Conservation (phyloP, 2,113 vertebrate genomes). For the Mandrillus leucophaeus region DNA sequence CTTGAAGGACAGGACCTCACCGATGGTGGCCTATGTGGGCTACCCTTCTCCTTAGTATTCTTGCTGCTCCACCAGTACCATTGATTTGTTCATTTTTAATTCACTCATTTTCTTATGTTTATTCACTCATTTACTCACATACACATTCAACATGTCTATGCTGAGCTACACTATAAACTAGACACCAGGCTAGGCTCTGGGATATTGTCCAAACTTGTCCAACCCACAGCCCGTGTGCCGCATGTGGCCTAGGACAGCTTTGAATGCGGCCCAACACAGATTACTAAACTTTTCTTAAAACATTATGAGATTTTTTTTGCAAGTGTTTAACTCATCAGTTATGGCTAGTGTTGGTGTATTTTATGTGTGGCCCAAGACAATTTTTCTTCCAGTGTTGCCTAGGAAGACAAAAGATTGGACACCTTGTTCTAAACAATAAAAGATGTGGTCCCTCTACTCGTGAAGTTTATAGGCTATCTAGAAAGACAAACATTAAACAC, state of each 20-base stretch:
- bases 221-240: no score
- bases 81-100: neutral
- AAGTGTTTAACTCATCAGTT: no score
- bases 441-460: neutral
- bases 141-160: neutral
- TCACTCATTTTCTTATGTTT: neutral
- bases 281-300: no score
- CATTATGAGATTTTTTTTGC: no score
- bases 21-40: neutral
- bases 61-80: neutral
- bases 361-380: no score
- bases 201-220: neutral
- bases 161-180: neutral
- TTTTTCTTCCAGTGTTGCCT: no score
- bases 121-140: neutral
- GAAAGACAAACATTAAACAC: neutral
- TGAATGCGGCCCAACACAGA: no score
- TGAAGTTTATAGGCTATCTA: neutral
- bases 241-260: no score
- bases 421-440: neutral
- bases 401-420: no score
- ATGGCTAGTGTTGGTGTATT: no score
- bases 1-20: neutral
- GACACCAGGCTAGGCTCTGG: neutral
- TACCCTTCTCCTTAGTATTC: neutral